phyloP scores from a whole-genome alignment of 2,113 vertebrate genomes.

The Apus apus region DNA sequence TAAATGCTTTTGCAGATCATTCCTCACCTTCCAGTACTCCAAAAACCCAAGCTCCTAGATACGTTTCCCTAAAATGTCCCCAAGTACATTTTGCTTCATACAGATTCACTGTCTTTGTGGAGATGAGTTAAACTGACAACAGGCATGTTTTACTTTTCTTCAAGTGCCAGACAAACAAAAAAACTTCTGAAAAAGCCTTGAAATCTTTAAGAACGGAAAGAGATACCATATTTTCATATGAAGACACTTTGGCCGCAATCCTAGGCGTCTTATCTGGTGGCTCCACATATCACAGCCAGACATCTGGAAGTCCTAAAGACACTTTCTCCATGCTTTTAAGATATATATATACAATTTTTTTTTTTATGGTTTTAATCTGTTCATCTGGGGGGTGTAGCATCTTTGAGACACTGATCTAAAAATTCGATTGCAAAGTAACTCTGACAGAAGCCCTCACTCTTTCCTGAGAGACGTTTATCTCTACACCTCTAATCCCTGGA shows the following conservation, averaged over 20 bases:
- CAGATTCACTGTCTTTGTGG: not conserved
- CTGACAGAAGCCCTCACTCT: accelerated
- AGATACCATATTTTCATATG: not conserved
- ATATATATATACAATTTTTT: too few relatives aligned
- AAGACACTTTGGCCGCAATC: not conserved
- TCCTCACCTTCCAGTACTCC: not conserved
- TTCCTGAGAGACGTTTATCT: not conserved
- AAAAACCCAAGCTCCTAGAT: not conserved
- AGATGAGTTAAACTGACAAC: not conserved
- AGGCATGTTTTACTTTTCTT: not conserved
- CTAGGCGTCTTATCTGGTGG: not conserved
- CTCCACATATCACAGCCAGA: not conserved
- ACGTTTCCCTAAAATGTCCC: not conserved
- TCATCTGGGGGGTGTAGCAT: not conserved
- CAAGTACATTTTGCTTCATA: not conserved
- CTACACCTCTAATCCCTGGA: not conserved
- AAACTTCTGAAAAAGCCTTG: not conserved
- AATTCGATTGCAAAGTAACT: not conserved
- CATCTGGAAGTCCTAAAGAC: not conserved
- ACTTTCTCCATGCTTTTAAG: not conserved
- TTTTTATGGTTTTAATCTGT: not conserved
- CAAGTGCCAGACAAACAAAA: not conserved
- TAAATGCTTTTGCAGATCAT: not conserved
- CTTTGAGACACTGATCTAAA: not conserved
- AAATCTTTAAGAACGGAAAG: not conserved